Base-by-base conservation (phyloP, 2,797 vertebrate genomes). In the Acomys russatus region DNA sequence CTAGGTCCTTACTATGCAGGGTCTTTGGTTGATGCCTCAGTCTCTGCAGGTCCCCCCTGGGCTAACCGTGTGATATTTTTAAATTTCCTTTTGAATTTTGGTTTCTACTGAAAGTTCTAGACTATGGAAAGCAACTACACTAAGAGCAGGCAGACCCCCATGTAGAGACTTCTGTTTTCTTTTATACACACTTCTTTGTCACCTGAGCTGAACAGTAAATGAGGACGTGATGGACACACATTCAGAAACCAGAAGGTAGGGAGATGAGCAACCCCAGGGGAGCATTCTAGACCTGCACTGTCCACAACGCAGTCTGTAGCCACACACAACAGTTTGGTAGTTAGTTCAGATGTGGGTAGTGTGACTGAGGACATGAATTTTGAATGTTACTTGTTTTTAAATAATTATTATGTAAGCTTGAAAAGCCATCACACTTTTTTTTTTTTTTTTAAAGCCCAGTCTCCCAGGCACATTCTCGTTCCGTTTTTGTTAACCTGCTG, bases 341-440 rank as follows among this genome's bases (percentile, higher is more conserved):
- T 92, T 17, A 49, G 68, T 92, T 87, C 30, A 83, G 76, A 93
- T 86, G 56, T 91, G 23, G 28, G 15, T 35, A 74, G 38, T 87
- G 28, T 38, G 33, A 70, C 20, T 6, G 54, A 93, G 63, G 73
- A 92, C 87, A 66, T 6, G 18, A 76, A 90, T 49, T 91, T 56
- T 28, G 74, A 85, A 68, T 35, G 44, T 63, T 88, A 25, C 92
- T 86, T 89, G 44, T 35, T 84, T 86, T 96, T 90, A 94, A 74
- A 74, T 91, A 56, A 66, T 80, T 95, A 64, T 92, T 44, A 64
- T 70, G 68, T 73, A 66, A 86, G 51, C 91, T 78, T 82, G 78
- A 95, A 90, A 79, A 91, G 8, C 6, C 2, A 23, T 9, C 59
- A 25, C 30, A 35, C 76, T 90, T 90, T 59, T 44, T 61, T 61